These are phyloP conservation scores for Adelges cooleyi DNA, from an alignment of 1,140 invertebrate species.

Conservation along the genomic window DNA sequence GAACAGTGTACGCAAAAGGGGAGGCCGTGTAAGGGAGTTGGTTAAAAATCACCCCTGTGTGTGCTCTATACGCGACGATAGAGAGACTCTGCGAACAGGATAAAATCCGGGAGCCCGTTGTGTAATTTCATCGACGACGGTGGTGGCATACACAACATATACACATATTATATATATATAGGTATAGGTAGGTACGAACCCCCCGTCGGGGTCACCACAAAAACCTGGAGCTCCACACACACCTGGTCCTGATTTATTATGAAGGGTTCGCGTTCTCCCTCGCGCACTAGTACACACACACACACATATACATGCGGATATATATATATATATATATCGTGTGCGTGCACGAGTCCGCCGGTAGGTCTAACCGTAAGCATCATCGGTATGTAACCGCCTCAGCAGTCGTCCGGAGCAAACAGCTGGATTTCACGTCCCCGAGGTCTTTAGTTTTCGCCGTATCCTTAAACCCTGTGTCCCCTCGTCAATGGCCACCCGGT, in stretches of 20 bases:
- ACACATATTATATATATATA: too few relatives aligned
- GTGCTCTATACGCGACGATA: background rate
- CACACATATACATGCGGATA: background rate
- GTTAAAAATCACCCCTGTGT: slow-evolving; percentile 16
- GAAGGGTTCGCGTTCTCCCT: slow-evolving; percentile 19
- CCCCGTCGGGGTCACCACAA: slow-evolving; percentile 24
- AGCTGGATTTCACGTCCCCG: too few relatives aligned
- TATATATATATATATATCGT: background rate
- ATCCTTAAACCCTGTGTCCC: too few relatives aligned
- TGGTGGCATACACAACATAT: too few relatives aligned
- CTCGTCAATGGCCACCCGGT: too few relatives aligned
- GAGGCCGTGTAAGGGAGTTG: background rate
- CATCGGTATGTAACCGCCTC: too few relatives aligned
- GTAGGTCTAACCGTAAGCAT: too few relatives aligned
- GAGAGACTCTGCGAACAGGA: background rate
- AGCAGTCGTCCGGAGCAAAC: too few relatives aligned
- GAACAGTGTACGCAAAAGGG: background rate
- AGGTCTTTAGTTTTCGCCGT: too few relatives aligned
- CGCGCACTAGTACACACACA: background rate
- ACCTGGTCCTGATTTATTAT: slow-evolving; percentile 28
- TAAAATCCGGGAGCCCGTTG: slow-evolving; percentile 25
- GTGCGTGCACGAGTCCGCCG: background rate
- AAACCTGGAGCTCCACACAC: slow-evolving; percentile 10
- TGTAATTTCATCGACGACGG: slow-evolving; percentile 21
- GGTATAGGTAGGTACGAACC: slow-evolving; percentile 17